A percentile compares a stretch with the other conserved stretches of the same genome.
phyloP scores from a whole-genome alignment of 2,797 vertebrate genomes.

The Cyprinella venusta region DNA sequence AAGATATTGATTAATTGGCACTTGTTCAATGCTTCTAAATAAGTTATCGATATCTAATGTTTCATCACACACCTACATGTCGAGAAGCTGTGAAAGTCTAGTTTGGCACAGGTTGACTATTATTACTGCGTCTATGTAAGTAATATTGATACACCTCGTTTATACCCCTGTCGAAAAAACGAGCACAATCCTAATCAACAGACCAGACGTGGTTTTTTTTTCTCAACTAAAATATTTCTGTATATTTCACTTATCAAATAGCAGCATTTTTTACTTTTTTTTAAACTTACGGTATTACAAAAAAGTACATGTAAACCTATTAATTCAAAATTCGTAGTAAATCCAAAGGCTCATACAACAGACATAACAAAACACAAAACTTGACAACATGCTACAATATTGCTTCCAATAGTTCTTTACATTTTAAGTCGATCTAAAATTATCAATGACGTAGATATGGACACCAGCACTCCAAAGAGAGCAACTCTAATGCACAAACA shows the following conservation, averaged over 20 bases:
- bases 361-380: constrained; percentile 86
- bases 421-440: constrained; percentile 74
- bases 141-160: constrained; percentile 81
- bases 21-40: constrained; percentile 87
- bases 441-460: constrained; percentile 84
- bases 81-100: constrained; percentile 84
- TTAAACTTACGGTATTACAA: constrained; percentile 79
- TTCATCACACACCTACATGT: constrained; percentile 85
- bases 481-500: constrained; percentile 85
- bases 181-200: constrained; percentile 82
- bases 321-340: constrained; percentile 87
- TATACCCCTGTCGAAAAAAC: constrained; percentile 74
- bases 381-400: constrained; percentile 89
- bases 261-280: constrained; percentile 78
- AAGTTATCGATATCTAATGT: constrained; percentile 83
- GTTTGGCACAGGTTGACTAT: constrained; percentile 83
- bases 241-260: constrained; percentile 89
- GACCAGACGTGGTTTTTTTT: constrained; percentile 78
- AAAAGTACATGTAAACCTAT: constrained; percentile 89
- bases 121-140: constrained; percentile 84
- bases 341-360: constrained; percentile 86
- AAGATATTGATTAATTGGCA: constrained; percentile 84
- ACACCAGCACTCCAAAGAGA: constrained; percentile 81
- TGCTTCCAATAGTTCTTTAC: constrained; percentile 88
- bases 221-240: constrained; percentile 84